phyloP scores from a whole-genome alignment of 2,797 vertebrate species.

The Echeneis naucrates region DNA sequence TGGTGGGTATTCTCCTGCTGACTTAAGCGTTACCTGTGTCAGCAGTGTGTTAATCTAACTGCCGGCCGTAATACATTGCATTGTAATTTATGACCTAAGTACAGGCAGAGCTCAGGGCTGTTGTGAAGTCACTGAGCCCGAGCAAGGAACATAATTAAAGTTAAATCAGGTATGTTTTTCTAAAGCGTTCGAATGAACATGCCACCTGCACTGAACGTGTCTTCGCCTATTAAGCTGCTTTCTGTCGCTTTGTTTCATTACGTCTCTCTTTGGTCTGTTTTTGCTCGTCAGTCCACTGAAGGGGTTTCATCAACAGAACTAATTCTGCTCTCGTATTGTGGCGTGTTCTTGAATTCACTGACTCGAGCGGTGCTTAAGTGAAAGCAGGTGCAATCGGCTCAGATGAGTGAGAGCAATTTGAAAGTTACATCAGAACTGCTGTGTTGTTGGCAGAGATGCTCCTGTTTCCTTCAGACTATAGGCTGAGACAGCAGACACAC shows the following conservation, averaged over 20 bases:
- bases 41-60: neutral
- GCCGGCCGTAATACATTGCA: neutral
- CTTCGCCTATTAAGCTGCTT: constrained; percentile 12
- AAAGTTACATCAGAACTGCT: constrained; percentile 28
- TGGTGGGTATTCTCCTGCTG: constrained; percentile 7
- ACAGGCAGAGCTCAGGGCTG: neutral
- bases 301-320: constrained; percentile 9
- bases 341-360: neutral
- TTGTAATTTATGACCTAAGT: constrained; percentile 20
- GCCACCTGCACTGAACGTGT: neutral
- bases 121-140: constrained; percentile 1
- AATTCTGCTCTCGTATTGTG: neutral
- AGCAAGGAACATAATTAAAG: constrained; percentile 9
- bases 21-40: constrained; percentile 16
- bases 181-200: constrained; percentile 1
- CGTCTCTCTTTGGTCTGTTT: constrained; percentile 6
- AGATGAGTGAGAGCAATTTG: constrained; percentile 35
- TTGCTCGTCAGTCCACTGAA: neutral
- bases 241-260: neutral
- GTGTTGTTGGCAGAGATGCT: constrained; percentile 36
- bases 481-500: constrained; percentile 31
- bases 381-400: constrained; percentile 37
- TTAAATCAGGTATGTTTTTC: constrained; percentile 24
- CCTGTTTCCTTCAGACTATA: constrained; percentile 6
- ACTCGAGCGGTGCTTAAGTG: constrained; percentile 3